A percentile compares a stretch with the other conserved stretches of the same genome.
phyloP scores from a whole-genome alignment of 2,888 invertebrate species.

The Ptychoptera contaminata region DNA sequence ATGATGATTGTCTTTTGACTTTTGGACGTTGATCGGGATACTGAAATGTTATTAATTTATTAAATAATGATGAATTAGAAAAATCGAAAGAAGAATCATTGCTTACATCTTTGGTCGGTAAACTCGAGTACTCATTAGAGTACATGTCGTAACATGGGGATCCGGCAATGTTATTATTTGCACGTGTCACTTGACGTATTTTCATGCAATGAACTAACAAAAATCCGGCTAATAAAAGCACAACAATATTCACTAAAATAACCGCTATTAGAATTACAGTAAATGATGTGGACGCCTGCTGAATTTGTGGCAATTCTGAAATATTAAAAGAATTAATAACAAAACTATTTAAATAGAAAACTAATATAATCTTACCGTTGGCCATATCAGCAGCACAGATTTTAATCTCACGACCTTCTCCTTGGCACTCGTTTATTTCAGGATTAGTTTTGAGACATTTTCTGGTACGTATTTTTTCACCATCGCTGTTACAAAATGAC shows the following conservation, averaged over 20 bases:
- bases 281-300: not conserved
- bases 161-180: conserved; percentile 46
- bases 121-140: conserved; percentile 70
- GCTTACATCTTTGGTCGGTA: conserved; percentile 63
- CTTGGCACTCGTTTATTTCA: conserved; percentile 47
- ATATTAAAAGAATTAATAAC: not conserved
- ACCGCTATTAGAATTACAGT: not conserved
- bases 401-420: conserved; percentile 50
- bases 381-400: conserved; percentile 33
- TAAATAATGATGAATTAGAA: conserved; percentile 1
- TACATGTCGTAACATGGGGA: conserved; percentile 70
- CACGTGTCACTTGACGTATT: not conserved
- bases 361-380: conserved; percentile 19
- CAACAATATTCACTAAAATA: not conserved
- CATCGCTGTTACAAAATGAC: conserved; percentile 45
- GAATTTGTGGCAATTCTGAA: not conserved
- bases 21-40: conserved; percentile 30
- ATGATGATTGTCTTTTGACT: conserved; percentile 52
- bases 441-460: conserved; percentile 41
- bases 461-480: conserved; percentile 52
- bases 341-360: conserved; percentile 7
- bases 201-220: not conserved
- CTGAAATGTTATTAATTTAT: too few relatives aligned
- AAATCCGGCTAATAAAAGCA: not conserved
- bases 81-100: conserved; percentile 12